Conservation (phyloP, 2,888 invertebrate species). For the Stomorhina lunata region DNA sequence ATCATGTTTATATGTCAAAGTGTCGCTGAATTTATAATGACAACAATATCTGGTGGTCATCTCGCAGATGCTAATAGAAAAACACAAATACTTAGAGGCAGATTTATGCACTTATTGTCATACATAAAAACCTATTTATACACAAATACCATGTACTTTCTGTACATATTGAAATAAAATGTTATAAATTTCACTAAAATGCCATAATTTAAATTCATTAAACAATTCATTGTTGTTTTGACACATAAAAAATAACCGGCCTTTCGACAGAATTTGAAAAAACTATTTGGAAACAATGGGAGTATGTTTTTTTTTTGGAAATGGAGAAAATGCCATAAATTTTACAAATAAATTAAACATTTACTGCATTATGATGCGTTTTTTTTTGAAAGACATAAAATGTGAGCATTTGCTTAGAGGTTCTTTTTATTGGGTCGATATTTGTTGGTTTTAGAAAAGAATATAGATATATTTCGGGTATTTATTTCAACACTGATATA, state of each 20-base stretch:
- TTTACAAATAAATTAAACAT: slow-evolving; percentile 37
- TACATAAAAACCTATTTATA: no score
- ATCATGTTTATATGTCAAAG: no score
- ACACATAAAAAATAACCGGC: slow-evolving; percentile 9
- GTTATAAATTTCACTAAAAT: no score
- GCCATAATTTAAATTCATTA: slow-evolving; percentile 35
- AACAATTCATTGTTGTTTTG: slow-evolving; percentile 29
- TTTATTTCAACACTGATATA: no score
- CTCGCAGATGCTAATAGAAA: no score
- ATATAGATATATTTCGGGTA: no score
- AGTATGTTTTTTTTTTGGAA: background rate
- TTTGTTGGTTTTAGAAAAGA: background rate
- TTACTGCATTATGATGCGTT: slow-evolving; percentile 55
- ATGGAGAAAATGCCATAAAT: slow-evolving; percentile 3
- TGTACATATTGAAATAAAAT: no score
- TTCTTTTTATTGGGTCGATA: background rate
- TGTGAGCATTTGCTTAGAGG: slow-evolving; percentile 1
- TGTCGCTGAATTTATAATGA: no score
- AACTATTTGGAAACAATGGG: slow-evolving; percentile 5
- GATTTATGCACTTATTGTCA: no score
- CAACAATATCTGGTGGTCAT: no score
- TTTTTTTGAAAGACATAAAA: slow-evolving; percentile 48
- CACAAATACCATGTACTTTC: no score
- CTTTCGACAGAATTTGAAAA: background rate
- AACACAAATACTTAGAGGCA: no score